phyloP scores from a whole-genome alignment of 2,888 invertebrate genomes.

The Rotaria magnacalcarata region DNA sequence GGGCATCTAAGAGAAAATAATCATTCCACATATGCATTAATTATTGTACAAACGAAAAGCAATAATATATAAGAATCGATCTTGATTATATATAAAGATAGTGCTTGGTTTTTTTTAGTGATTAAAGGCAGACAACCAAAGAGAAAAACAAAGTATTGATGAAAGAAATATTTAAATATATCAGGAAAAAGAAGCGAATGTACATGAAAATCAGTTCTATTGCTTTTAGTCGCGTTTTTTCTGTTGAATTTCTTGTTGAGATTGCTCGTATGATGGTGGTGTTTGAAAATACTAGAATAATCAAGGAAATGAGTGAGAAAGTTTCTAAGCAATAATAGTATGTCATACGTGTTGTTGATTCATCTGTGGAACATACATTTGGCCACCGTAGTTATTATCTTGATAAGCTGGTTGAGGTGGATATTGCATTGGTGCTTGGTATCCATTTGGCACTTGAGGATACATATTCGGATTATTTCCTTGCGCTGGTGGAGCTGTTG shows the following conservation, averaged over 20 bases:
- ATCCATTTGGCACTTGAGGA: not conserved
- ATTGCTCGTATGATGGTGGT: constrained; percentile 1
- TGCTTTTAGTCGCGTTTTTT: not conserved
- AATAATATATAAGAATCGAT: not conserved
- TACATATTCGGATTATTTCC: not conserved
- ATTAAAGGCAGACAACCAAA: not conserved
- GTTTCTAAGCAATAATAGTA: not conserved
- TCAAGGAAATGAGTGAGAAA: not conserved
- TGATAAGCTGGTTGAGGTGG: not conserved
- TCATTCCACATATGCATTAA: not conserved
- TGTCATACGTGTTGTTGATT: not conserved
- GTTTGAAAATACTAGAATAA: not conserved
- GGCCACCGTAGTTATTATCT: not conserved
- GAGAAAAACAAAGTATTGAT: not conserved
- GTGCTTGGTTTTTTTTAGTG: not conserved
- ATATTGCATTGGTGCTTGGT: not conserved
- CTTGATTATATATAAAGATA: not conserved
- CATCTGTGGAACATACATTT: constrained; percentile 1
- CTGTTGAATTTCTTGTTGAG: not conserved
- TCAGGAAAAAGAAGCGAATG: no score
- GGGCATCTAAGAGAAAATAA: not conserved
- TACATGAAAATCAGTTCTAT: no score
- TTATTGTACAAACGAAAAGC: not conserved
- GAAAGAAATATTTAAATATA: not conserved
- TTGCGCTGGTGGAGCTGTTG: not conserved